Percentiles rank a stretch among this genome's conserved stretches.
These are phyloP conservation scores for Arge pagana DNA, from an alignment of 2,888 invertebrate genomes.

Conservation along the genomic window DNA sequence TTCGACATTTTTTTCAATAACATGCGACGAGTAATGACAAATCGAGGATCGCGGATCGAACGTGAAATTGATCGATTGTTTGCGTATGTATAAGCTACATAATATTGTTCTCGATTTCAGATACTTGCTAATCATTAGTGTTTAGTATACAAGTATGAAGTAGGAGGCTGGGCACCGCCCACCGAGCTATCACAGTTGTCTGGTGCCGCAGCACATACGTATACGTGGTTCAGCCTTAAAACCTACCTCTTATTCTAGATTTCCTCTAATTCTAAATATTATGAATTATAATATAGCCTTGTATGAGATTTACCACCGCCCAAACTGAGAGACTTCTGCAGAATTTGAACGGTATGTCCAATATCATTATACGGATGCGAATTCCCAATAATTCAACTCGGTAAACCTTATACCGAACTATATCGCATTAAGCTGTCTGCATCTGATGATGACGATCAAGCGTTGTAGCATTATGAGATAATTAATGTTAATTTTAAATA, in stretches of 20 bases:
- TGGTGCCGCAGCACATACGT: conserved; percentile 60
- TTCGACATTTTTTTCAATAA: conserved; percentile 8
- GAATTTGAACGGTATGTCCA: background rate
- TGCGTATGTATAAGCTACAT: conserved; percentile 19
- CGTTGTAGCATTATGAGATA: conserved; percentile 12
- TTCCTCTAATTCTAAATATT: conserved; percentile 29
- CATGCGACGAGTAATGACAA: conserved; percentile 7
- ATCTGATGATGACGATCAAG: conserved; percentile 40
- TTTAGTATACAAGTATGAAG: conserved; percentile 57
- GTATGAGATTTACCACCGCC: conserved; percentile 15
- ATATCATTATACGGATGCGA: conserved; percentile 6
- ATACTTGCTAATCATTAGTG: conserved; percentile 45
- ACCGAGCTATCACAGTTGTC: conserved; percentile 59
- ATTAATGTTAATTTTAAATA: conserved; percentile 12
- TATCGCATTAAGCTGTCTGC: conserved; percentile 42
- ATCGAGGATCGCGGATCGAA: conserved; percentile 12
- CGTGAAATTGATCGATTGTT: conserved; percentile 17
- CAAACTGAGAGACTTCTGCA: background rate
- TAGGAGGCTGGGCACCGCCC: conserved; percentile 60
- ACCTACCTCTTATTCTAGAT: conserved; percentile 51
- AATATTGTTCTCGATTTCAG: conserved; percentile 29
- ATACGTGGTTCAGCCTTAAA: conserved; percentile 59
- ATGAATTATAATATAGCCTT: conserved; percentile 19
- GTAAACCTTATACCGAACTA: conserved; percentile 40
- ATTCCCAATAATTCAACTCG: conserved; percentile 13